Base-by-base conservation (phyloP, 2,113 vertebrate species). In the Sciurus niger region DNA sequence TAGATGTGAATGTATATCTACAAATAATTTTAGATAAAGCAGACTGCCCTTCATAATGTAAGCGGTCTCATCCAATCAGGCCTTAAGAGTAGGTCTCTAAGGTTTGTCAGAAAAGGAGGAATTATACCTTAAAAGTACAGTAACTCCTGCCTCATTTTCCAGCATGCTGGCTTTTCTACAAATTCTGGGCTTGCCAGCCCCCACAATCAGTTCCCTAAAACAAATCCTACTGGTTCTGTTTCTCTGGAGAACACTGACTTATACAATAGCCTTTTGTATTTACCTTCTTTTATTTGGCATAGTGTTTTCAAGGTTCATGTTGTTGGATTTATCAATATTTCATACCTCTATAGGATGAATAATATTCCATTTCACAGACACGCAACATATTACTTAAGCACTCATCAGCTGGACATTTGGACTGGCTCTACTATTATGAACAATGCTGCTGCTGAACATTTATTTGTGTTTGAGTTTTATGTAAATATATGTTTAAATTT, bases 391-490 rank as follows among this genome's bases (percentile, higher is more conserved):
- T 58, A 63, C 60, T 76, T 85, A 76, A 78, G 51, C 40, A 76
- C 22, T 92, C 68, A 74, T 63, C 53, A 89, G 43, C 1, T 90
- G 51, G 28, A 67, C 77, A 94, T 51, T 18, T n/a, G 18, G 17
- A 58, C 10, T 78, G 24, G 63, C 67, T 80, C 13, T 34, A 22
- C 72, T 88, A 89, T 48, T 73, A 78, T 65, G 51, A 90, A 90
- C 68, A 92, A 90, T n/a, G 25, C 20, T 84, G n/a, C 72, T 80
- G 5, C 18, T 89, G 74, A 93, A 96, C 34, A 93, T 73, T 4
- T 83, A 93, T 73, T 4, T 83, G 37, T 82, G 22, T 72, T 65
- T 4, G 86, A 46, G 34, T 83, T 90, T 78, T 67, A 43, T 78
- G 63, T 43, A 65, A 78, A 89, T 5, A 2, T 12, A n/a, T 53